A percentile compares a stretch with the other conserved stretches of the same genome.
phyloP scores from a whole-genome alignment of 2,888 invertebrate genomes.

The Eupithecia insigniata region DNA sequence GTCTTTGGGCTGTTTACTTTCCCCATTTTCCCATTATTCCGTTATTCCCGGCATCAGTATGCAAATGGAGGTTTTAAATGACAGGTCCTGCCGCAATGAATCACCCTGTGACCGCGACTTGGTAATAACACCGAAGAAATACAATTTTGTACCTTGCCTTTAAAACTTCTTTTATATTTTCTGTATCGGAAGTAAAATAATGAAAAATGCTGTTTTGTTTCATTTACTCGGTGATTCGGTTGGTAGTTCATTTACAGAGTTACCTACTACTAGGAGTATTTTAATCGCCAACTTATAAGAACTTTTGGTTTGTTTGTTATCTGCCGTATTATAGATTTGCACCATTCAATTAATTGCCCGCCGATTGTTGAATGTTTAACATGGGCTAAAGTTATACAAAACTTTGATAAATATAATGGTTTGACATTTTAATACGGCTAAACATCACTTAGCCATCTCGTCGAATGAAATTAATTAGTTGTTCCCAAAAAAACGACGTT shows the following conservation, averaged over 20 bases:
- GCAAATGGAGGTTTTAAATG: conserved; percentile 29
- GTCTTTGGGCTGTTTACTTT: conserved; percentile 20
- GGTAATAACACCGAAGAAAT: conserved; percentile 17
- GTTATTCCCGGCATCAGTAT: conserved; percentile 15
- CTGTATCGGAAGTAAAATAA: background rate
- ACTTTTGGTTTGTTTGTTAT: background rate
- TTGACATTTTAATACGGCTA: no score
- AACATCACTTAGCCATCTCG: no score
- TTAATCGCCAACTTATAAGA: background rate
- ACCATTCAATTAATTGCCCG: no score
- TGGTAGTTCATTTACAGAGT: background rate
- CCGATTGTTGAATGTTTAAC: no score
- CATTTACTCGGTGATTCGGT: background rate
- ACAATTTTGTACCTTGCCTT: conserved; percentile 15
- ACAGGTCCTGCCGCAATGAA: conserved; percentile 26
- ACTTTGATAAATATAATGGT: no score
- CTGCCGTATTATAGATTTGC: no score
- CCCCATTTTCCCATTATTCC: conserved; percentile 6
- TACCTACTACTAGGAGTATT: background rate
- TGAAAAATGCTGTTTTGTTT: background rate
- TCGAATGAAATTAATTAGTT: no score
- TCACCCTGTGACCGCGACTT: conserved; percentile 17
- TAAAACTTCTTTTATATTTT: background rate
- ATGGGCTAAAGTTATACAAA: no score
- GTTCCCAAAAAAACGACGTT: no score